phyloP scores from a whole-genome alignment of 2,888 invertebrate species.

The Lasioglossum lativentre region DNA sequence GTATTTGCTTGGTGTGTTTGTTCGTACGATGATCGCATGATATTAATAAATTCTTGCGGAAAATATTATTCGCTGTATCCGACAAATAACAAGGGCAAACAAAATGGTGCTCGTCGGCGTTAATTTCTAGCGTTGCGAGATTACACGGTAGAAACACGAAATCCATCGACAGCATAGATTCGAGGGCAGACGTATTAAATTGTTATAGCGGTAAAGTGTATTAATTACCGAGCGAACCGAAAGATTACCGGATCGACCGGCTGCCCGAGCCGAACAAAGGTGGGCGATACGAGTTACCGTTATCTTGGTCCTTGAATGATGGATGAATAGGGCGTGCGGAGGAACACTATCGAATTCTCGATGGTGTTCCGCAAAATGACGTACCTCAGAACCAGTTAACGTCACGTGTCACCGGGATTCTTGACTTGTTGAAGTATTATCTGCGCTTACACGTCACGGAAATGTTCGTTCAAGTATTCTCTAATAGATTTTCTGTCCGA shows the following conservation, averaged over 20 bases:
- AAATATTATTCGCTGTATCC: background rate
- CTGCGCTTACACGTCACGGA: background rate
- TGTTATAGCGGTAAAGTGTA: constrained; percentile 70
- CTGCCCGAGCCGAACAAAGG: constrained; percentile 63
- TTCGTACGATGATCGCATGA: background rate
- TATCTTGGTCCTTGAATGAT: constrained; percentile 67
- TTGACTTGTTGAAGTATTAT: background rate
- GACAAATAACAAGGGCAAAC: background rate
- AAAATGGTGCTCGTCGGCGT: background rate
- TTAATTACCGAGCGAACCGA: constrained; percentile 69
- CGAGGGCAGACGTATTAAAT: constrained; percentile 58
- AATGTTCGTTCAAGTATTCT: constrained; percentile 4
- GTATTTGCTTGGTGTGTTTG: background rate
- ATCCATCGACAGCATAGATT: constrained; percentile 33
- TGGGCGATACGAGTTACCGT: constrained; percentile 69
- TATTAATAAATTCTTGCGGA: background rate
- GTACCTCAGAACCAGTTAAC: constrained; percentile 29
- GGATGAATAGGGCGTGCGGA: constrained; percentile 66
- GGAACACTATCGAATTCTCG: constrained; percentile 57
- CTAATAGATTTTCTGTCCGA: background rate
- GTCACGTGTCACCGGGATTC: background rate
- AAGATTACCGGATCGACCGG: constrained; percentile 62
- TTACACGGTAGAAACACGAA: constrained; percentile 7
- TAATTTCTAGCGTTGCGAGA: background rate
- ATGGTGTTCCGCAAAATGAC: constrained; percentile 41